Base-by-base conservation (phyloP, 2,797 vertebrate genomes). In the Xyrichtys novacula region DNA sequence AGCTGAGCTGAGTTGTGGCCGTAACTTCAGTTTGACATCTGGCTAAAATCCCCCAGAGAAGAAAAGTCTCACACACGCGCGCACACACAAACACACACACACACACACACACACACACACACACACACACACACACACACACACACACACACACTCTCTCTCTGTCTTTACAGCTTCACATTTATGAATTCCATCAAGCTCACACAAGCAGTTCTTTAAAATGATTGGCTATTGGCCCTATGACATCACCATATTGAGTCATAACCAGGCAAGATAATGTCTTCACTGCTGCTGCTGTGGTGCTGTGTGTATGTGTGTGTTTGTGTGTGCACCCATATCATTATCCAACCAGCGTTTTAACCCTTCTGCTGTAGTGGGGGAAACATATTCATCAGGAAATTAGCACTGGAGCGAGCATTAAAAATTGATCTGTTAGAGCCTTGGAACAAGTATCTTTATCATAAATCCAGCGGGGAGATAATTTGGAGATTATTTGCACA, bases 21-120 rank as follows among this genome's bases (percentile, higher is more conserved):
- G 36, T 83, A 77, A 75, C 63, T 80, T 80, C 49, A 71, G 54
- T 77, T 83, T 80, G 60, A 71, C 60, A 58, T 57, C 69, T 64
- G 46, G 53, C 31, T 43, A 43, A 64, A 57, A 50, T 29, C 23
- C 39, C 28, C 38, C 46, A 0, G 6, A 28, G 23, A 29, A 43
- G 43, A 47, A 26, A 17, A 16, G 25, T 3, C 58, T 20, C 50
- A 26, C 40, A 22, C 20, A 29, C 14, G 12, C 7, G 28, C 31
- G 16, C 26, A 9, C 8, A 4, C 34, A 9, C 54, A 25, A 23
- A 4, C 34, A 6, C n/a, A 6, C 23, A 7, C 23, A 1, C 23
- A 12, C 48, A 7, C 32, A 40, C 26, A 20, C 38, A 48, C 49
- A 42, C 31, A 19, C 25, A 23, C 38, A 49, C 50, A 22, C 15